Base-by-base conservation (phyloP, 1,140 invertebrate genomes). In the Pseudomyrmex cubaensis region DNA sequence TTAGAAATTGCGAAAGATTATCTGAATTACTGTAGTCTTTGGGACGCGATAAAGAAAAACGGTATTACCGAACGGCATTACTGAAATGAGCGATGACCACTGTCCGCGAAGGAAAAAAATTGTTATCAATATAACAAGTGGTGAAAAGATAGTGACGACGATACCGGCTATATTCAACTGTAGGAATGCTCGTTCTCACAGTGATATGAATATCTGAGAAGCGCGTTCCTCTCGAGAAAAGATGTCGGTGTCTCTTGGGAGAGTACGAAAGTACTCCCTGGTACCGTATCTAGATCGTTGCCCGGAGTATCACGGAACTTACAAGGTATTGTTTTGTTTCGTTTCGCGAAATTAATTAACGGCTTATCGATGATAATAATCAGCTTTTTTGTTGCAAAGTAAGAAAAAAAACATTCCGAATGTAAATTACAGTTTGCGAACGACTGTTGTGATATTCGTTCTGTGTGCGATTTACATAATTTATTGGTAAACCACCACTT, bases 251-350 rank as follows among this genome's bases (percentile, higher is more conserved):
- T 74, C 86, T 20, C 57, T 87, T 20, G 83, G 86, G 44, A 88
- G 76, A 84, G 48, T 87, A 22, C 82, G 91, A n/a, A 91, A 91
- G 69, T 92, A 91, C 52, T 92, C 91, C 8, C 76, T 92, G 12
- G 84, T 91, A 9, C 89, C 91, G 1, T 89, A 91, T 57, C 59
- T 92, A 74, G 91, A 92, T 87, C 88, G 89, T 66, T 91, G 88
- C 70, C 89, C 88, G 12, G 89, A 89, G 62, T 91, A 87, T 72
- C 87, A 85, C 52, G 91, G 90, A 66, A 90, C 85, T 22, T 92
- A 92, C 20, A 92, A 91, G 91, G 87, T 88, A 88, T n/a, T 48
- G n/a, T 20, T 5, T 12, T 52, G 9, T 52, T 13, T 52, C 50
- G 9, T 52, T 13, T 52, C 3, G 3, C 50, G 3, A 3, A 52